phyloP scores from a whole-genome alignment of 2,888 invertebrate genomes.

The Papilio elwesi region DNA sequence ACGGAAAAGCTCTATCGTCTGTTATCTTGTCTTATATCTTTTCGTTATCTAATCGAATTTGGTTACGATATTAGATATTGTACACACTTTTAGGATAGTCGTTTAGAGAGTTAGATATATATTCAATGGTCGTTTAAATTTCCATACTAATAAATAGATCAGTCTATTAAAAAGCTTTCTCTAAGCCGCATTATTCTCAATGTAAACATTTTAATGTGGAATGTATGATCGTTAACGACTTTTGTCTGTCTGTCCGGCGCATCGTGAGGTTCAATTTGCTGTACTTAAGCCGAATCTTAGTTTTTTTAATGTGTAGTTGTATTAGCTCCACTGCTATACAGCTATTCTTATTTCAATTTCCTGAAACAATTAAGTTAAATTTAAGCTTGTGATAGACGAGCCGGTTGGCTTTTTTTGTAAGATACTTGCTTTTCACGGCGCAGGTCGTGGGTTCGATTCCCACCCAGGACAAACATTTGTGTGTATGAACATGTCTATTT shows the following conservation, averaged over 20 bases:
- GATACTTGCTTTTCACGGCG: no score
- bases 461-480: no score
- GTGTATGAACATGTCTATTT: no score
- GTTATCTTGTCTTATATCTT: slow-evolving; percentile 24
- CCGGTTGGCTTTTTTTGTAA: no score
- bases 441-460: no score
- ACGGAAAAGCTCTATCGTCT: slow-evolving; percentile 35
- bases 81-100: slow-evolving; percentile 15
- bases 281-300: slow-evolving; percentile 3
- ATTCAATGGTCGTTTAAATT: slow-evolving; percentile 19
- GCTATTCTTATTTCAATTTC: background rate
- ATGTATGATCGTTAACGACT: slow-evolving; percentile 4
- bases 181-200: slow-evolving; percentile 8
- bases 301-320: slow-evolving; percentile 4
- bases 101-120: slow-evolving; percentile 5
- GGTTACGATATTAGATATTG: slow-evolving; percentile 14
- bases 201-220: slow-evolving; percentile 12
- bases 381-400: no score
- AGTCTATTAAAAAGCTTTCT: slow-evolving; percentile 19
- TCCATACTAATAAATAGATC: slow-evolving; percentile 30
- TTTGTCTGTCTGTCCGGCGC: background rate
- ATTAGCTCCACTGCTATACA: background rate
- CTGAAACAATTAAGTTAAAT: background rate
- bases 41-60: slow-evolving; percentile 21
- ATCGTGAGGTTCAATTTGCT: background rate